Conservation (phyloP, 2,113 vertebrate genomes). For the Tautogolabrus adspersus region DNA sequence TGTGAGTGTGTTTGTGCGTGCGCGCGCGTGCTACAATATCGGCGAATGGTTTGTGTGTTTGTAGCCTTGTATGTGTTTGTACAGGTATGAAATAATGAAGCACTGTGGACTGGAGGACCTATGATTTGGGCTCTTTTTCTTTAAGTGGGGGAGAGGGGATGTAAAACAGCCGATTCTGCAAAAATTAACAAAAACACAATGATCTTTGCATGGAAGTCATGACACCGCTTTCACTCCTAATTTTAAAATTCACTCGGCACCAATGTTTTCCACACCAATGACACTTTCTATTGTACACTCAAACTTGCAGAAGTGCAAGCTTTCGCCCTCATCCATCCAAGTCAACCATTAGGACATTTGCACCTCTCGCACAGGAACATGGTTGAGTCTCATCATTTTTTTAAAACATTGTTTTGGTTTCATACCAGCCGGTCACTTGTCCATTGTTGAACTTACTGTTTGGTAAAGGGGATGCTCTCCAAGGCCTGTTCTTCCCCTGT, state of each 20-base stretch:
- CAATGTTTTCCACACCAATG: slow-evolving; percentile 64
- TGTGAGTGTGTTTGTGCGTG: neutral
- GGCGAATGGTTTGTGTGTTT: slow-evolving; percentile 36
- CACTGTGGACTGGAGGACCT: slow-evolving; percentile 76
- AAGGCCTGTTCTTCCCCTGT: neutral
- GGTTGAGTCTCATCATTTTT: neutral
- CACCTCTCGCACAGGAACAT: slow-evolving; percentile 23
- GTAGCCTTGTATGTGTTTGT: slow-evolving; percentile 69
- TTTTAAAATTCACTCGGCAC: slow-evolving; percentile 39
- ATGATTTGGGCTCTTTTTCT: slow-evolving; percentile 53
- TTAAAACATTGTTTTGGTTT: neutral
- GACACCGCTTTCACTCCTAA: slow-evolving; percentile 33
- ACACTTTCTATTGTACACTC: slow-evolving; percentile 60
- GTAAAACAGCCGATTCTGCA: slow-evolving; percentile 51
- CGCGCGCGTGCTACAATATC: slow-evolving; percentile 4
- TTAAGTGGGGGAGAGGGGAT: slow-evolving; percentile 19
- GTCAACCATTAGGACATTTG: slow-evolving; percentile 22
- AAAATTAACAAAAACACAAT: slow-evolving; percentile 51
- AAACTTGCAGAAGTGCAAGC: slow-evolving; percentile 59
- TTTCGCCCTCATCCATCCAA: slow-evolving; percentile 33
- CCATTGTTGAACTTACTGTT: slow-evolving; percentile 15
- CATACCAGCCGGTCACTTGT: slow-evolving; percentile 33
- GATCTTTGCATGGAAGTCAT: slow-evolving; percentile 38
- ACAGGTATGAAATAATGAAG: slow-evolving; percentile 68
- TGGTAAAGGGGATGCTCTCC: slow-evolving; percentile 27